These are phyloP conservation scores for Potorous gilbertii DNA, from an alignment of 2,797 vertebrate genomes.

Conservation along the genomic window DNA sequence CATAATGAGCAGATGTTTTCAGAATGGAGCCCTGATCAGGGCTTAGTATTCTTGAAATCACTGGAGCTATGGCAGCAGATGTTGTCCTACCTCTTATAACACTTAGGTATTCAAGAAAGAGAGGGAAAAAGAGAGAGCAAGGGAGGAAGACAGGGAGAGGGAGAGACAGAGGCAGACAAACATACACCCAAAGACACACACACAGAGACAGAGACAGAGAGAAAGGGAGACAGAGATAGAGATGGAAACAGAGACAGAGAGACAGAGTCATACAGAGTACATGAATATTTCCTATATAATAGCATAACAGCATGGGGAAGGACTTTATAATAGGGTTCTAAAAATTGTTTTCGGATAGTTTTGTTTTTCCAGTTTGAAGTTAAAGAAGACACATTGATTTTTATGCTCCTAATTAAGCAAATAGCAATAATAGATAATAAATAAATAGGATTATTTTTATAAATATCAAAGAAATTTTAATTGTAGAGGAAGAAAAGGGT, in stretches of 20 bases:
- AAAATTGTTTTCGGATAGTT: background rate
- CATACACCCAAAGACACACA: no score
- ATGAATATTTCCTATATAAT: background rate
- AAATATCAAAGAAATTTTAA: background rate
- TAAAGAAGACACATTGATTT: background rate
- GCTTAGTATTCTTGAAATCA: background rate
- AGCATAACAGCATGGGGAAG: background rate
- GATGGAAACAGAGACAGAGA: background rate
- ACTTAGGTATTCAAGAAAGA: background rate
- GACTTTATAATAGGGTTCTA: background rate
- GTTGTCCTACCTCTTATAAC: background rate
- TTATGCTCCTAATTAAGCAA: slow-evolving; percentile 4
- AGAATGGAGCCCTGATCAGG: background rate
- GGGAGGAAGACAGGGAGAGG: background rate
- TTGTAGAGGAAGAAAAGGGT: background rate
- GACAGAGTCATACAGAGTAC: background rate
- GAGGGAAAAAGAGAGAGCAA: background rate
- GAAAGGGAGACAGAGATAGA: background rate
- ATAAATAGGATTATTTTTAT: slow-evolving; percentile 16
- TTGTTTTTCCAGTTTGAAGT: slow-evolving; percentile 9
- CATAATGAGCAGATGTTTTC: background rate
- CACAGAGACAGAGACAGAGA: background rate
- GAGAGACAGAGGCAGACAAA: background rate
- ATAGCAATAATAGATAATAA: background rate
- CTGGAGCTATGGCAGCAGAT: background rate